Percentiles rank a stretch among this genome's conserved stretches.
These are phyloP conservation scores for Plagodis dolabraria DNA, from an alignment of 2,888 invertebrate genomes.

Conservation along the genomic window DNA sequence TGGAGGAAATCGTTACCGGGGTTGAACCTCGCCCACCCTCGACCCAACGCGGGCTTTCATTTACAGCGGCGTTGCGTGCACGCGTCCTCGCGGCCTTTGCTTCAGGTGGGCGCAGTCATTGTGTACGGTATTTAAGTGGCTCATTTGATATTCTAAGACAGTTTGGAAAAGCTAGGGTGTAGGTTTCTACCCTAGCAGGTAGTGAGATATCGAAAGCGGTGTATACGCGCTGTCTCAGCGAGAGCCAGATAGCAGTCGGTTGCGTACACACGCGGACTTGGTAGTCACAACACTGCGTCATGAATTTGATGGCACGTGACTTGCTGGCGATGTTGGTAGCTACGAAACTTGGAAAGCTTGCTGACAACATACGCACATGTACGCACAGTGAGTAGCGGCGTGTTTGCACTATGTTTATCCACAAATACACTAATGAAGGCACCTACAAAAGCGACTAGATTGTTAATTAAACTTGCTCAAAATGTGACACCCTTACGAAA, in stretches of 20 bases:
- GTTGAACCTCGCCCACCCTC: slow-evolving; percentile 76
- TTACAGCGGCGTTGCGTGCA: slow-evolving; percentile 81
- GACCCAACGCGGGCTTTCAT: slow-evolving; percentile 71
- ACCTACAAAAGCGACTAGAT: slow-evolving; percentile 84
- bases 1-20: slow-evolving; percentile 83
- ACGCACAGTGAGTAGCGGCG: slow-evolving; percentile 56
- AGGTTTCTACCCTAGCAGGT: slow-evolving; percentile 52
- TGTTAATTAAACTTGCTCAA: slow-evolving; percentile 85
- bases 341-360: slow-evolving; percentile 29
- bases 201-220: slow-evolving; percentile 64
- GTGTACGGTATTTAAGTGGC: slow-evolving; percentile 82
- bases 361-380: slow-evolving; percentile 62
- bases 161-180: slow-evolving; percentile 76
- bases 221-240: slow-evolving; percentile 20
- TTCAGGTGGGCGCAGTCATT: slow-evolving; percentile 82
- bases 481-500: slow-evolving; percentile 84
- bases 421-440: slow-evolving; percentile 85
- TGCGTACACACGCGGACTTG: slow-evolving; percentile 38
- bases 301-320: slow-evolving; percentile 56
- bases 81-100: slow-evolving; percentile 77
- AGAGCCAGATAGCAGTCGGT: slow-evolving; percentile 28
- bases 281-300: slow-evolving; percentile 49
- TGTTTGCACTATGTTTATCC: slow-evolving; percentile 81
- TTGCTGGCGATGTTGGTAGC: slow-evolving; percentile 36
- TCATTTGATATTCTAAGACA: slow-evolving; percentile 84